Base-by-base conservation (phyloP, 2,797 vertebrate species). In the Babyrousa celebensis region DNA sequence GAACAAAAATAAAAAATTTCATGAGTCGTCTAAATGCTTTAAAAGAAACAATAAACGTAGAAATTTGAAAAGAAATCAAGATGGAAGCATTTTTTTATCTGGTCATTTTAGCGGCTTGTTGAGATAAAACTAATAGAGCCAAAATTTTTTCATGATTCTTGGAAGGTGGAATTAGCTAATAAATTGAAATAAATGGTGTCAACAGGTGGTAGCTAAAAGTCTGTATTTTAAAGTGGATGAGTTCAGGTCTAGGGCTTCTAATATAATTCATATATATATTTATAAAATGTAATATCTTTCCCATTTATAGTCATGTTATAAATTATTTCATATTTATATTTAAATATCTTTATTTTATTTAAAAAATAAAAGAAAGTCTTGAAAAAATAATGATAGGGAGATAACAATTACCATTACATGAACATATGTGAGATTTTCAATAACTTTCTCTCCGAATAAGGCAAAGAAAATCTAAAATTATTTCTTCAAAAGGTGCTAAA, bases 381-480 rank as follows among this genome's bases (percentile, higher is more conserved):
- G 83, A 67, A 29, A 91, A 95, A 86, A 32, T 32, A 96, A 52
- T 10, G 75, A 27, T 56, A 77, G 17, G 23, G 11, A 6, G 10
- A 62, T 85, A 85, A 54, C 16, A 87, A 92, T 89, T 83, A 60
- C 36, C 16, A 94, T 54, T 58, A 91, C 92, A 6, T 72, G 17
- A 92, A 91, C 1, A 79, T 88, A 92, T 60, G 56, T 89, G 27
- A 86, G 4, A 8, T 56, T 92, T 95, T 75, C 29, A 85, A 89
- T 92, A 89, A 75, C 54, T 74, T 96, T 56, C 18, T 78, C 63
- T 93, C 10, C 48, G 63, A 94, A 17, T 25, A 96, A 95, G 67
- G 6, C 23, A 89, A 91, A 87, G 54, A 63, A 95, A 93, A 92
- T 25, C 58, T 85, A 62, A 74, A 54, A 86, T 62, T 25, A 11